Percentiles rank a stretch among this genome's conserved stretches.
Conservation (phyloP, 2,888 invertebrate species). For the Sarcophaga rosellei region DNA sequence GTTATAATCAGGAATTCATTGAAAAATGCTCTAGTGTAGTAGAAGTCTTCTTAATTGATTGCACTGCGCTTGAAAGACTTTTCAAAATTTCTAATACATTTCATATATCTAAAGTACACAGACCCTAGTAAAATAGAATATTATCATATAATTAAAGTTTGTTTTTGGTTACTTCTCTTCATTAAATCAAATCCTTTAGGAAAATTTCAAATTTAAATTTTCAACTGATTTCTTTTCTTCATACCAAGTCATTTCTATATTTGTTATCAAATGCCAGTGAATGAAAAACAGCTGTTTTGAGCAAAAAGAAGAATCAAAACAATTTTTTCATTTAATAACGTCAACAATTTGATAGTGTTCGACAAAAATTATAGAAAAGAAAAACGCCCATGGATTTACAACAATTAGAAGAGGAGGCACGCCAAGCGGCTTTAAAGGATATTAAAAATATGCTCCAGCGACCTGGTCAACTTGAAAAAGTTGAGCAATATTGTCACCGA, state of each 20-base stretch:
- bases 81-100: no score
- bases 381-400: constrained; percentile 82
- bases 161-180: no score
- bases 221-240: neutral
- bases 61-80: no score
- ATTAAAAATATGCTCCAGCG: constrained; percentile 96
- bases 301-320: constrained; percentile 32
- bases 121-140: no score
- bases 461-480: constrained; percentile 97
- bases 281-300: constrained; percentile 10
- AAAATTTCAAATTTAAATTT: neutral
- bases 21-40: no score
- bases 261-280: neutral
- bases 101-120: no score
- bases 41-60: no score
- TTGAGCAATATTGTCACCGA: constrained; percentile 81
- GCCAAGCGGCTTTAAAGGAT: constrained; percentile 89
- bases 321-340: constrained; percentile 26
- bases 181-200: no score
- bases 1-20: no score
- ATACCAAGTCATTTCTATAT: neutral
- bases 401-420: constrained; percentile 89
- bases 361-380: neutral
- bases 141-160: no score
- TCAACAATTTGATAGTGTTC: constrained; percentile 13